phyloP scores from a whole-genome alignment of 2,888 invertebrate species.

The Ceraclea dissimilis region DNA sequence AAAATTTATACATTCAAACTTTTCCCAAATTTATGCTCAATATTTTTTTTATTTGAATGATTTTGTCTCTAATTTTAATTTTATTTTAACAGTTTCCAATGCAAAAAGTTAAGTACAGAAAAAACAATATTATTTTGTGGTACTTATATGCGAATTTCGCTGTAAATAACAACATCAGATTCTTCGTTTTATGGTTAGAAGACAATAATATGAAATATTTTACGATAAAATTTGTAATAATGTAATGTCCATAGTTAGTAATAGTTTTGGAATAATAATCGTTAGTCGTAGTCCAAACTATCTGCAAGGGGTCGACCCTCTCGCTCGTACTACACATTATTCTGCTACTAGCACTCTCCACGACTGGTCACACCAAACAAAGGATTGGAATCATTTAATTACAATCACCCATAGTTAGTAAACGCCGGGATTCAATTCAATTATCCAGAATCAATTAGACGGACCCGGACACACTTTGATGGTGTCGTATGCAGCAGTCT shows the following conservation, averaged over 20 bases:
- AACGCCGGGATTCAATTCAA: slow-evolving; percentile 26
- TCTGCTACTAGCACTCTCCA: not conserved
- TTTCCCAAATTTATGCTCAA: no score
- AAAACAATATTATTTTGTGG: no score
- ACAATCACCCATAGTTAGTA: slow-evolving; percentile 23
- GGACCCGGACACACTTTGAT: slow-evolving; percentile 18
- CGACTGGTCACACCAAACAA: slow-evolving; percentile 16
- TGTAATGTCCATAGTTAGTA: not conserved
- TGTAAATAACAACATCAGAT: no score
- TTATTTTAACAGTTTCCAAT: no score
- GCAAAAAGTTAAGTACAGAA: no score
- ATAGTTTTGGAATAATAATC: not conserved
- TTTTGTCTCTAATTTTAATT: no score
- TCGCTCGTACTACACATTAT: not conserved
- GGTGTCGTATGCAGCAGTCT: slow-evolving; percentile 14
- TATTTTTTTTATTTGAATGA: no score
- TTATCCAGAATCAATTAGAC: slow-evolving; percentile 26
- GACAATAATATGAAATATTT: no score
- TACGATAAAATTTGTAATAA: no score
- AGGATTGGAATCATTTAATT: slow-evolving; percentile 26
- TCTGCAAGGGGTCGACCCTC: not conserved
- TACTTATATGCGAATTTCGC: no score
- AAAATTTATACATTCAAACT: no score
- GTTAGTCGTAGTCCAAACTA: not conserved
- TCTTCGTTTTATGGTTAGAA: no score